These are phyloP conservation scores for Bos indicus DNA, from an alignment of 2,113 vertebrate species.

Conservation along the genomic window DNA sequence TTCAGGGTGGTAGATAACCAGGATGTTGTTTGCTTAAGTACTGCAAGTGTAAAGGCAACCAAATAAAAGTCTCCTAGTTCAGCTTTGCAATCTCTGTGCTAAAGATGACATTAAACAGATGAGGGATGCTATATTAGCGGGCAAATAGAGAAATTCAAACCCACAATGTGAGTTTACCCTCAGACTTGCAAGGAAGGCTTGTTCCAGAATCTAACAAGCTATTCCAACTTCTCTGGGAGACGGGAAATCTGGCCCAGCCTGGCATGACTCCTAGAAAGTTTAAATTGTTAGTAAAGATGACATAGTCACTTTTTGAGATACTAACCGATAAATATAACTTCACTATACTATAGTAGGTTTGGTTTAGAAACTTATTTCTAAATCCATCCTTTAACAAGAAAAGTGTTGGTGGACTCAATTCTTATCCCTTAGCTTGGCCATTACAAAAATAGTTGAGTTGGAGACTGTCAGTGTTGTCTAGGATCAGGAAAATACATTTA, in stretches of 20 bases:
- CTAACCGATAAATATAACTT: not conserved
- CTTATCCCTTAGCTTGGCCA: not conserved
- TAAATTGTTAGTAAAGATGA: not conserved
- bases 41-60: not conserved
- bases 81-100: not conserved
- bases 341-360: not conserved
- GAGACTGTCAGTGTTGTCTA: not conserved
- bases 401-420: not conserved
- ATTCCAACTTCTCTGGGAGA: not conserved
- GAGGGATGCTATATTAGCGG: not conserved
- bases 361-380: not conserved
- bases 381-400: not conserved
- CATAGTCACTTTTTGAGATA: not conserved
- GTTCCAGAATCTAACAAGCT: not conserved
- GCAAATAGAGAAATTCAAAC: conserved; percentile 7
- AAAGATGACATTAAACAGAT: not conserved
- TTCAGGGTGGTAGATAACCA: not conserved
- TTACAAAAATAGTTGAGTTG: not conserved
- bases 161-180: not conserved
- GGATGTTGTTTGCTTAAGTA: not conserved
- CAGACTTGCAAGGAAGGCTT: not conserved
- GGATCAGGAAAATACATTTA: not conserved
- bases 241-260: not conserved
- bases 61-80: not conserved
- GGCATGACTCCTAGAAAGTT: not conserved